Evolutionary conservation across 2,797 vertebrate genomes (phyloP), one percentile per base, ranked within the genome.

Genomic region (Sciurus carolinensis): DNA sequence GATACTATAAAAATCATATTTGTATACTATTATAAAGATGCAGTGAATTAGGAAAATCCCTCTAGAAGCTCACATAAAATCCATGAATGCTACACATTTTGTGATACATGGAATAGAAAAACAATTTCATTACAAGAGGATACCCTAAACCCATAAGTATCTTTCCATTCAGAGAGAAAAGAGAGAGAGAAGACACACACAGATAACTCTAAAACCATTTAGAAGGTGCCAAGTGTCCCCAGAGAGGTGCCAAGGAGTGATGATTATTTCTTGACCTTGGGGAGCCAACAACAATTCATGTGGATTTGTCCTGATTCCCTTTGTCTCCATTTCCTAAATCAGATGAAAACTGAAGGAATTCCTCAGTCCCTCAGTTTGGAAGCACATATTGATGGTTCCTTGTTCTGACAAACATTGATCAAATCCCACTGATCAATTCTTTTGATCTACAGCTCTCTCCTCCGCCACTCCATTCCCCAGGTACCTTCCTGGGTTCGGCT

Each of bases 31-130:
- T 85, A 75, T n/a, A 73, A 93, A 59, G 12, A 97, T 28, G 11
- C 47, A 67, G 9, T 95, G 54, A 87, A 39, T 87, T 72, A 91
- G 52, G n/a, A 86, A 96, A 95, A 91, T 12, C 39, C 20, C 54
- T 20, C 1, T 9, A 59, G 1, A 66, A 20, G 1, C 82, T 87
- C 26, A 52, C 2, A 82, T 90, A 85, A 87, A 73, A 80, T 87
- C 10, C 50, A 73, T 28, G 28, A 59, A 64, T 72, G 30, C 4
- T n/a, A 15, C 12, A 11, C 17, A 50, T 54, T 94, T n/a, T 54
- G 71, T 80, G 54, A 84, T n/a, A n/a, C 10, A 44, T 12, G 28
- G 24, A n/a, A 59, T 18, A 82, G 26, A 87, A 87, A 75, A 22
- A 62, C 15, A 73, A 30, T 90, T 87, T 71, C 33, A 59, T 47